Base-by-base conservation (phyloP, 1,140 invertebrate genomes). In the Zaprionus tsacasi region DNA sequence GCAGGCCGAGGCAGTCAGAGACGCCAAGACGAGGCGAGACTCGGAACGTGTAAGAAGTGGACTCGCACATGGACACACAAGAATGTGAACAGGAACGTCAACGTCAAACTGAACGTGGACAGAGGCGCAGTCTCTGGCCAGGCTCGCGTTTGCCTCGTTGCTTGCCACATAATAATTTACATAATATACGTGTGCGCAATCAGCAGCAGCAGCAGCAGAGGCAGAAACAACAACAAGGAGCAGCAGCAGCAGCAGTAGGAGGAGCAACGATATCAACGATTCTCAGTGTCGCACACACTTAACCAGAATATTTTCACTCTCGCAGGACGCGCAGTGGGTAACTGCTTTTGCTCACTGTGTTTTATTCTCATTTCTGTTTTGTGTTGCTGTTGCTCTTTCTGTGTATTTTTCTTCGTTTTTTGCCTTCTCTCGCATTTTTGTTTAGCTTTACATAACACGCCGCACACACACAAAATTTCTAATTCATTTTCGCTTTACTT, bases 151-250 rank as follows among this genome's bases (percentile, higher is more conserved):
- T 17, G 74, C 68, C 75, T 74, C 70, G 77, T 74, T 78, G 61
- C 66, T 60, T 71, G 83, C 70, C 85, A 89, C 83, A 89, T 85
- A 89, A 88, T 88, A 82, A 88, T 88, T 88, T 88, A 88, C 83
- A 88, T 88, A 88, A 88, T 88, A 88, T 88, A 88, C 80, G 78
- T 83, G 83, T 75, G 83, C 83, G 75, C 83, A 81, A 87, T 82
- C 76, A 78, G 61, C 76, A 61, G 17, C 55, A 72, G 10, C 43
- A 72, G 11, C 17, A 54, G 30, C 56, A 59, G 21, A 11, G 64
- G 72, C 75, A 68, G 58, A 68, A 85, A 69, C 79, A 59, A 52
- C 43, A 40, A n/a, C 45, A 30, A 66, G 12, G 36, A 25, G 21
- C 35, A 55, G 43, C 52, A 35, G 69, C 56, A 54, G 60, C 57